phyloP scores from a whole-genome alignment of 2,888 invertebrate genomes.

The Bruchidius siliquastri region DNA sequence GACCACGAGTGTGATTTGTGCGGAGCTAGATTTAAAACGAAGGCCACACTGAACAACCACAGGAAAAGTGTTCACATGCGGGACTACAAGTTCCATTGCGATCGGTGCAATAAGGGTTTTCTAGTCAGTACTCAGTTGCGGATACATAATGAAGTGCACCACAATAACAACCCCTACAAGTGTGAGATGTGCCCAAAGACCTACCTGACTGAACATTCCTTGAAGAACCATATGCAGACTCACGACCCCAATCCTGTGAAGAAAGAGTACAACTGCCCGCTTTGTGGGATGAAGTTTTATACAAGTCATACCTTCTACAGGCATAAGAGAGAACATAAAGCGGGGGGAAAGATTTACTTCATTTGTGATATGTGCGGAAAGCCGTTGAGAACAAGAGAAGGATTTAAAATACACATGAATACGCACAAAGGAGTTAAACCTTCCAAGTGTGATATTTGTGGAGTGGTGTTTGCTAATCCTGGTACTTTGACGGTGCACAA shows the following conservation, averaged over 20 bases:
- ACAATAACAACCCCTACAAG: slow-evolving; percentile 7
- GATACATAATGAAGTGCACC: slow-evolving; percentile 23
- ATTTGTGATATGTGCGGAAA: slow-evolving; percentile 35
- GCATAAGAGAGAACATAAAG: slow-evolving; percentile 8
- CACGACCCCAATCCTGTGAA: slow-evolving; percentile 22
- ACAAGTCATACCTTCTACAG: neutral
- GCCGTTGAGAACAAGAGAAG: slow-evolving; percentile 16
- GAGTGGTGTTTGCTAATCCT: slow-evolving; percentile 42
- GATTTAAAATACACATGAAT: slow-evolving; percentile 30
- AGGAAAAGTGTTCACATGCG: slow-evolving; percentile 43
- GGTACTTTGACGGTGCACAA: slow-evolving; percentile 50
- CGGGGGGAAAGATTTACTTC: slow-evolving; percentile 2
- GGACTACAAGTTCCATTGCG: neutral
- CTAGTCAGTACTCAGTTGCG: slow-evolving; percentile 18
- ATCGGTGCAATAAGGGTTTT: slow-evolving; percentile 14
- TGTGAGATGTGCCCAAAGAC: slow-evolving; percentile 16
- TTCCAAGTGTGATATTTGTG: slow-evolving; percentile 39
- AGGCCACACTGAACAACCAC: slow-evolving; percentile 21
- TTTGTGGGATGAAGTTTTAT: neutral
- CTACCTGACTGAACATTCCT: slow-evolving; percentile 13
- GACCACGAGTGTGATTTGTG: slow-evolving; percentile 23
- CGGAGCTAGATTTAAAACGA: slow-evolving; percentile 20
- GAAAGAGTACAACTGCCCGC: slow-evolving; percentile 8
- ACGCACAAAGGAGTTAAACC: slow-evolving; percentile 42
- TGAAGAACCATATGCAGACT: slow-evolving; percentile 20